A percentile compares a stretch with the other conserved stretches of the same genome.
phyloP scores from a whole-genome alignment of 2,888 invertebrate genomes.

The Melanostoma scalare region DNA sequence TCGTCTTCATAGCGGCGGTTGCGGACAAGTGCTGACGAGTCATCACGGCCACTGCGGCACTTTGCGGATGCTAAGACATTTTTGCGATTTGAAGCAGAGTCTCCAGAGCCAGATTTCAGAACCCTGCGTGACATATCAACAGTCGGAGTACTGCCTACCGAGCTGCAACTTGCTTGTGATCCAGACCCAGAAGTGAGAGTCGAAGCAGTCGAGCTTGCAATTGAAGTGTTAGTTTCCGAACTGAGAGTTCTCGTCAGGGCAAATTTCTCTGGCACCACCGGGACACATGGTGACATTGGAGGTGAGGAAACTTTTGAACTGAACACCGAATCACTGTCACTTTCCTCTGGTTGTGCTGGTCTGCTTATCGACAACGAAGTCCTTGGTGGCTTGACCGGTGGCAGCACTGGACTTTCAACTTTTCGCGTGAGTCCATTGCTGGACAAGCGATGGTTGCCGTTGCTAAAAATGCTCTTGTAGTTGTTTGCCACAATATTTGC shows the following conservation, averaged over 20 bases:
- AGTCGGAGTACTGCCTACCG: slow-evolving; percentile 85
- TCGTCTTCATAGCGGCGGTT: slow-evolving; percentile 85
- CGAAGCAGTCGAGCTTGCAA: slow-evolving; percentile 87
- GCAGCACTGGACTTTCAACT: slow-evolving; percentile 71
- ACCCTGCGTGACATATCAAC: slow-evolving; percentile 87
- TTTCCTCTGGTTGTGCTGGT: slow-evolving; percentile 76
- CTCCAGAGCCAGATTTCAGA: slow-evolving; percentile 90
- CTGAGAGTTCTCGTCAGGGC: slow-evolving; percentile 87
- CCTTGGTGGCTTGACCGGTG: slow-evolving; percentile 80
- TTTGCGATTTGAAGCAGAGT: slow-evolving; percentile 88
- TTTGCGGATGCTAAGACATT: slow-evolving; percentile 94
- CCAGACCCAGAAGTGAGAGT: slow-evolving; percentile 89
- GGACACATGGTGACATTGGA: slow-evolving; percentile 85
- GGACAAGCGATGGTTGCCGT: slow-evolving; percentile 66
- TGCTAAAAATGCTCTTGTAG: slow-evolving; percentile 76
- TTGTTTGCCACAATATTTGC: slow-evolving; percentile 77
- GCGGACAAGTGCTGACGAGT: slow-evolving; percentile 88
- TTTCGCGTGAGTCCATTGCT: slow-evolving; percentile 73
- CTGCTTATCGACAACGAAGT: slow-evolving; percentile 78
- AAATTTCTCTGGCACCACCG: slow-evolving; percentile 84
- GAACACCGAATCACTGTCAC: slow-evolving; percentile 93
- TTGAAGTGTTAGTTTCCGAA: slow-evolving; percentile 88
- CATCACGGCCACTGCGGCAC: slow-evolving; percentile 91
- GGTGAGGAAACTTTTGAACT: slow-evolving; percentile 93
- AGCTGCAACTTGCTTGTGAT: slow-evolving; percentile 88